Evolutionary conservation across 2,888 invertebrate genomes (phyloP).

Genomic region (Dicranocentrus wangi): DNA sequence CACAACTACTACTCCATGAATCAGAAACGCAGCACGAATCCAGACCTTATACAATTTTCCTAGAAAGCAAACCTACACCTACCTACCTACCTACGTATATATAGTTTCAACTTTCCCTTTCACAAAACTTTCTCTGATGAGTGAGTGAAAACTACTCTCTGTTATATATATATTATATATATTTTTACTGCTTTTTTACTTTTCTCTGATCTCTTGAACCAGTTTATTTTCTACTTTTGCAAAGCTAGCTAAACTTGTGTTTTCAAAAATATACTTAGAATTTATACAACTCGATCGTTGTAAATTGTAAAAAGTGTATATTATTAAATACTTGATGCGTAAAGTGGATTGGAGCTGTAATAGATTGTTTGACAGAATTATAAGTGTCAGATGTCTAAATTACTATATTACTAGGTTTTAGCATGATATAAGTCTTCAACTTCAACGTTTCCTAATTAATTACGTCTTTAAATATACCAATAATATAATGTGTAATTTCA

Average conservation of each 20-base stretch:
- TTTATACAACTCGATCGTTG: conserved; percentile 78
- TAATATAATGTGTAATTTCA: too few relatives aligned
- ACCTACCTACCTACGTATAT: background rate
- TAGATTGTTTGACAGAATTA: background rate
- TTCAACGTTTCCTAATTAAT: too few relatives aligned
- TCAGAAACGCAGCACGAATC: background rate
- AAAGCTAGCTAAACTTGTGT: conserved; percentile 78
- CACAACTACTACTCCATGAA: background rate
- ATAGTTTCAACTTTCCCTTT: background rate
- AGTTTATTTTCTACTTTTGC: conserved; percentile 79
- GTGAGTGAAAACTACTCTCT: too few relatives aligned
- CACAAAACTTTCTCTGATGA: too few relatives aligned
- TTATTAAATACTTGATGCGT: background rate
- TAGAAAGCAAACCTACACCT: background rate
- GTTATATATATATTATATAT: conserved; percentile 7
- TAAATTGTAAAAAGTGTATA: background rate
- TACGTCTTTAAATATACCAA: too few relatives aligned
- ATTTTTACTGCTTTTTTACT: conserved; percentile 18
- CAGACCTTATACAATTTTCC: background rate
- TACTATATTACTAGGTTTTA: too few relatives aligned
- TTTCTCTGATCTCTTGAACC: conserved; percentile 26
- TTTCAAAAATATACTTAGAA: conserved; percentile 91
- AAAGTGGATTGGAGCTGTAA: background rate
- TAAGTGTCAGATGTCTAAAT: background rate
- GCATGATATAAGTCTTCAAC: background rate